Conservation (phyloP, 1,140 invertebrate genomes). For the Fopius arisanus region DNA sequence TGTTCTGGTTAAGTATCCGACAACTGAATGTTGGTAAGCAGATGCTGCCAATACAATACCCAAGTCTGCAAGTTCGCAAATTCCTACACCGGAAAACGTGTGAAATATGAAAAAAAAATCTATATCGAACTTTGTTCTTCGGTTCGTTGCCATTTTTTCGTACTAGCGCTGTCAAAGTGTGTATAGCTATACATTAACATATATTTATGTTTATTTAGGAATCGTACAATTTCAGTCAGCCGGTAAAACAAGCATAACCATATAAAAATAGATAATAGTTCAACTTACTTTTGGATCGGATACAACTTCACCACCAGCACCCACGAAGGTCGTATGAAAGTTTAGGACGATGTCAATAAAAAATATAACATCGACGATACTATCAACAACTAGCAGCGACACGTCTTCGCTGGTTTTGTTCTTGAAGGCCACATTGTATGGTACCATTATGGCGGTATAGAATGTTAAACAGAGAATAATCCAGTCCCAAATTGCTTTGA, state of each 20-base stretch:
- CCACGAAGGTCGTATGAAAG: constrained; percentile 99
- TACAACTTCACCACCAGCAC: constrained; percentile 96
- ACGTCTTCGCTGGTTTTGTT: constrained; percentile 99
- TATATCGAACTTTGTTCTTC: no score
- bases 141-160: no score
- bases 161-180: no score
- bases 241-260: background rate
- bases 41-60: no score
- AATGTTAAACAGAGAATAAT: constrained; percentile 99
- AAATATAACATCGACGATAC: constrained; percentile 99
- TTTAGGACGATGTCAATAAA: constrained; percentile 99
- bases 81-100: no score
- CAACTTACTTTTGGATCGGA: constrained; percentile 89
- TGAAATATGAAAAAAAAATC: no score
- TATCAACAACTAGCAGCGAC: constrained; percentile 94
- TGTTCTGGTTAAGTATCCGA: no score
- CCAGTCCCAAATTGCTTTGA: constrained; percentile 99
- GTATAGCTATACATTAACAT: background rate
- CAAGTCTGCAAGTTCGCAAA: no score
- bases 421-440: constrained; percentile 99
- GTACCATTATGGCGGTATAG: constrained; percentile 99
- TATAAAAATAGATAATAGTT: constrained; percentile 11
- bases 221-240: no score
- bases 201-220: no score
- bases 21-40: no score